These are phyloP conservation scores for Coenonympha arcania DNA, from an alignment of 2,888 invertebrate species.

Conservation along the genomic window DNA sequence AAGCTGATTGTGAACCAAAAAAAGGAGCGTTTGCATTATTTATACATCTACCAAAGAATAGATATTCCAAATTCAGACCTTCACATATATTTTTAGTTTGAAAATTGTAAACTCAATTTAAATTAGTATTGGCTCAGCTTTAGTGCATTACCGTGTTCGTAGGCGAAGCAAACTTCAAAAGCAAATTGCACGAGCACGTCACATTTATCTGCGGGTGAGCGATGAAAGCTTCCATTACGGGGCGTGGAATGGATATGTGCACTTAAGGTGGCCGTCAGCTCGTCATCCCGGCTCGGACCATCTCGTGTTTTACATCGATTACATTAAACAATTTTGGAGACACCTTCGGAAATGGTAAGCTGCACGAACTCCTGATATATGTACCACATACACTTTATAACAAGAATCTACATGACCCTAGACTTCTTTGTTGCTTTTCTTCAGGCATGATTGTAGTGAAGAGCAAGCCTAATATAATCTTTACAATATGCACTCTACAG, in stretches of 20 bases:
- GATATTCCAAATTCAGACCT: too few relatives aligned
- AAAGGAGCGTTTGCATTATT: too few relatives aligned
- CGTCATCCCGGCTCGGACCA: constrained; percentile 28
- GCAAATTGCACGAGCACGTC: constrained; percentile 56
- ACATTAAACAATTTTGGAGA: constrained; percentile 19
- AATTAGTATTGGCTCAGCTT: constrained; percentile 45
- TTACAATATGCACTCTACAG: too few relatives aligned
- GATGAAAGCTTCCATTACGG: constrained; percentile 63
- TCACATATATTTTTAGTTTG: constrained; percentile 12
- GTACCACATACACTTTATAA: too few relatives aligned
- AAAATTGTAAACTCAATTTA: constrained; percentile 42
- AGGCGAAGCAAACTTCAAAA: constrained; percentile 52
- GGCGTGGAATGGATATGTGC: constrained; percentile 59
- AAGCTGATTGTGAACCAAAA: too few relatives aligned
- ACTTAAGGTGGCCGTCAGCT: constrained; percentile 50
- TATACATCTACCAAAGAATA: too few relatives aligned
- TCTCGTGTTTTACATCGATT: constrained; percentile 39
- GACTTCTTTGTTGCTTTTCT: too few relatives aligned
- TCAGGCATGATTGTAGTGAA: too few relatives aligned
- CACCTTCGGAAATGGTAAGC: neutral
- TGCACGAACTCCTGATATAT: too few relatives aligned
- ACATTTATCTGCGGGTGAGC: constrained; percentile 57
- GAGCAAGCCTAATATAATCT: too few relatives aligned
- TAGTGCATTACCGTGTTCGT: constrained; percentile 55
- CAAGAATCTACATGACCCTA: too few relatives aligned